Conservation (phyloP, 2,113 vertebrate genomes). For the Verasper variegatus region DNA sequence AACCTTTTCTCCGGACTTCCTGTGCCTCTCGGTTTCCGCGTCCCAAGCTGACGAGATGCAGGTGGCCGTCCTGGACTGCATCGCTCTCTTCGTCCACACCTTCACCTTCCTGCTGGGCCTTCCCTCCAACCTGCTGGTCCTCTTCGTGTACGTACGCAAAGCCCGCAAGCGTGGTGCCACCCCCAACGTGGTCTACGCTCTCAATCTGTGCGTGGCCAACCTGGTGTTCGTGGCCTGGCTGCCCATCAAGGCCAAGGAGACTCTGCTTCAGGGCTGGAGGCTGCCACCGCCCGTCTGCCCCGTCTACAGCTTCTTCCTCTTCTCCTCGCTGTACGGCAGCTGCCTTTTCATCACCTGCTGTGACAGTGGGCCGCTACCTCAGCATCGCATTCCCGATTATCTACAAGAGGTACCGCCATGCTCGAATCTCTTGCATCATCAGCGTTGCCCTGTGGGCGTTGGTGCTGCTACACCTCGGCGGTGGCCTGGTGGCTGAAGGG, state of each 20-base stretch:
- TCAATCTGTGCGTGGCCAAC: conserved; percentile 85
- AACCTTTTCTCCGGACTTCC: not conserved
- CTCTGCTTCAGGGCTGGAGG: conserved; percentile 68
- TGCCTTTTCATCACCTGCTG: conserved; percentile 82
- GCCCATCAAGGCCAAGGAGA: conserved; percentile 81
- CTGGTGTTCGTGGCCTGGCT: conserved; percentile 81
- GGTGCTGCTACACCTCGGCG: conserved; percentile 77
- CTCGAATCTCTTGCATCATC: conserved; percentile 78
- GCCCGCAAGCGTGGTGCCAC: conserved; percentile 79
- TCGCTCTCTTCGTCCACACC: conserved; percentile 73
- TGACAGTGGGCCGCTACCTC: conserved; percentile 84
- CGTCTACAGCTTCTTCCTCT: conserved; percentile 82
- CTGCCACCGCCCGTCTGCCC: conserved; percentile 79
- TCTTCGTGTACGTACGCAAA: conserved; percentile 81
- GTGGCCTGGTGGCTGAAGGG: conserved; percentile 70
- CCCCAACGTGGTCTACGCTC: conserved; percentile 85
- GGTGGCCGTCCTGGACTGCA: conserved; percentile 27
- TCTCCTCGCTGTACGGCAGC: conserved; percentile 83
- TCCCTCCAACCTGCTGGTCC: conserved; percentile 82
- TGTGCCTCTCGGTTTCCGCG: not conserved
- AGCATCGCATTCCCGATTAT: conserved; percentile 84
- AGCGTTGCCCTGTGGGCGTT: conserved; percentile 77
- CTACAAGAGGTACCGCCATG: conserved; percentile 83
- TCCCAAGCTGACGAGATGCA: conserved; percentile 45
- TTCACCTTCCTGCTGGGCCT: conserved; percentile 84